These are phyloP conservation scores for Mus pahari DNA, from an alignment of 2,113 vertebrate species.

Conservation along the genomic window DNA sequence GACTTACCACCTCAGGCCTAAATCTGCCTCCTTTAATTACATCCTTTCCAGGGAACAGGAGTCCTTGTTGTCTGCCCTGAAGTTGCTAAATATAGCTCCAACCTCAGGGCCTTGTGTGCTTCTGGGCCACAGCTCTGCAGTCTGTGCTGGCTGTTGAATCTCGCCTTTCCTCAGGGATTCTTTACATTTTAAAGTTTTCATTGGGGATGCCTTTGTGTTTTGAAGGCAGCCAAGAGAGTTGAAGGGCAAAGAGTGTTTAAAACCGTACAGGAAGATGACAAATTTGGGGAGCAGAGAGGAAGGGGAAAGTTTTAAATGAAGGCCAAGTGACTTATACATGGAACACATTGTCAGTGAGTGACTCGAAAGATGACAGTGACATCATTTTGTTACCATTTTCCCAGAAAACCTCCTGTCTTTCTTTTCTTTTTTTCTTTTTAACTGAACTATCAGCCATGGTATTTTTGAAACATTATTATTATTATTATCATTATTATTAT, in stretches of 20 bases:
- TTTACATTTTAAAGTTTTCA: conserved; percentile 68
- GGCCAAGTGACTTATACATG: background rate
- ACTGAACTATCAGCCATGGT: background rate
- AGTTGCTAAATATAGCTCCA: conserved; percentile 75
- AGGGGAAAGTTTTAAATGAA: background rate
- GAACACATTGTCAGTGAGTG: background rate
- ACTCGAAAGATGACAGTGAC: background rate
- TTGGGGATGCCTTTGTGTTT: conserved; percentile 56
- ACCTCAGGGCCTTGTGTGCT: conserved; percentile 43
- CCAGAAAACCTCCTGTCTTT: background rate
- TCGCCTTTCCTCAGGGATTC: conserved; percentile 65
- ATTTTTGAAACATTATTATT: background rate
- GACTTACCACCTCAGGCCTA: conserved; percentile 72
- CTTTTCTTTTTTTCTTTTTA: background rate
- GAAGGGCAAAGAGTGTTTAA: background rate
- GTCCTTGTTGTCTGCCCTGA: conserved; percentile 69
- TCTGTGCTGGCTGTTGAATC: conserved; percentile 59
- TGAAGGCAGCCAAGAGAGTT: background rate
- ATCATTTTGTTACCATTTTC: conserved; percentile 47
- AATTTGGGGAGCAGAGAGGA: background rate
- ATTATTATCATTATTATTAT: no score
- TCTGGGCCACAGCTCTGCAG: conserved; percentile 42
- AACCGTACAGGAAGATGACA: conserved; percentile 3
- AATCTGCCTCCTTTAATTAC: conserved; percentile 80
- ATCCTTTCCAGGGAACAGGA: conserved; percentile 78